Base-by-base conservation (phyloP, 2,888 invertebrate genomes). In the Lithophane semibrunnea region DNA sequence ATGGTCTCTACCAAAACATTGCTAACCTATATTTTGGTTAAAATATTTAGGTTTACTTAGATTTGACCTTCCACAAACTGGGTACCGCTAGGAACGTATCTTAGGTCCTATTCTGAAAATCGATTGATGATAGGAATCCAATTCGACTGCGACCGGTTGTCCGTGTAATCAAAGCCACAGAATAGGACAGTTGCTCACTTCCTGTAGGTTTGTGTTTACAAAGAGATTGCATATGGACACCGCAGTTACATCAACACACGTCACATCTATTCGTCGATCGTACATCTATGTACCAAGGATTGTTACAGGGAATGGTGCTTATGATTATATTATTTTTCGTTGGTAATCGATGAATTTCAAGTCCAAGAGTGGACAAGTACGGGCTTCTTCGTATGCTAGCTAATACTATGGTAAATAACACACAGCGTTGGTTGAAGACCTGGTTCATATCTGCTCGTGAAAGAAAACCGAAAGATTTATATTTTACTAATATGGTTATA, bases 151-250 rank as follows among this genome's bases (percentile, higher is more conserved):
- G 49, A 21, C 21, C 44, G 29, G 44, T 63, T 42, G 49, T 63
- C 12, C 21, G 37, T 52, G 63, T 58, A 60, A 60, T n/a, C 44
- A 74, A 74, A 74, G 75, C 79, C 77, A 63, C 44, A 52, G 29
- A 74, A 56, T 44, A 67, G 49, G 18, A 21, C 67, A 67, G 68
- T 67, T 52, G 16, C 63, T 68, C n/a, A 66, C 63, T 74, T 74
- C 81, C 67, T 58, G 63, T 56, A 44, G 7, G 7, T 73, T 7
- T 52, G 63, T 18, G 75, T 61, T 63, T 10, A 60, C 56, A 13
- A 18, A 73, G 64, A 52, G 18, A 73, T 56, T 52, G 63, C 65
- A n/a, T 65, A 44, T 58, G 21, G 42, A 54, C 12, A 42, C 56
- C 12, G 8, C 29, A 79, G 29, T 18, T 21, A 29, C 29, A 49